Conservation (phyloP, 2,113 vertebrate species). For the Sinosuthora webbiana region DNA sequence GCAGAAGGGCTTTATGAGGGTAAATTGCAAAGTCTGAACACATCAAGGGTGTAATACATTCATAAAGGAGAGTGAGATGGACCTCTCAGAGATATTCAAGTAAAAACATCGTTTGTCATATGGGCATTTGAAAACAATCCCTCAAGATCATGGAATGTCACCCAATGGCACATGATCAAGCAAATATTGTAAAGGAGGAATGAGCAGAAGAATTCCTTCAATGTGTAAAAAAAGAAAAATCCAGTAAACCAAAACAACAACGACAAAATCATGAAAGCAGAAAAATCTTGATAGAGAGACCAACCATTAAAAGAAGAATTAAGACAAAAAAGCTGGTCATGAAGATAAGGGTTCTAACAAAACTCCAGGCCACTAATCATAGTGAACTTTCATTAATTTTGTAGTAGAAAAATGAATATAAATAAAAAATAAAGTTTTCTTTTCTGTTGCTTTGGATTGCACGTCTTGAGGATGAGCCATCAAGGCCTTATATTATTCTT, state of each 20-base stretch:
- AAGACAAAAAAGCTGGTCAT: not conserved
- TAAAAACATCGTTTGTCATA: not conserved
- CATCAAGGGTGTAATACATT: not conserved
- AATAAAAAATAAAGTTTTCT: constrained; percentile 10
- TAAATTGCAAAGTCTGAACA: not conserved
- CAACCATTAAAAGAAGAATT: not conserved
- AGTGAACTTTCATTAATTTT: constrained; percentile 2
- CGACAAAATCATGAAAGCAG: not conserved
- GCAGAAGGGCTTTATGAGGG: not conserved
- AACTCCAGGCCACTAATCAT: not conserved
- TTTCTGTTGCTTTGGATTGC: not conserved
- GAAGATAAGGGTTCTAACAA: not conserved
- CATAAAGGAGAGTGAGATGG: not conserved
- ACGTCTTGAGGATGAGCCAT: not conserved
- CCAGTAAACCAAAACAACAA: not conserved
- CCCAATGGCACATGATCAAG: not conserved
- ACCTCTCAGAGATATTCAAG: not conserved
- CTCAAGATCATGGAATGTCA: not conserved
- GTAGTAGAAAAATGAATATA: not conserved
- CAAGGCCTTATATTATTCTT: not conserved
- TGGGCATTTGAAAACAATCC: not conserved
- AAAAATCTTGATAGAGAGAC: not conserved
- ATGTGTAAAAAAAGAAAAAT: not conserved
- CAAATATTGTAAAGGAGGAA: not conserved
- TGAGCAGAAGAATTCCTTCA: not conserved